Conservation (phyloP, 2,888 invertebrate species). For the Spisula subtruncata region DNA sequence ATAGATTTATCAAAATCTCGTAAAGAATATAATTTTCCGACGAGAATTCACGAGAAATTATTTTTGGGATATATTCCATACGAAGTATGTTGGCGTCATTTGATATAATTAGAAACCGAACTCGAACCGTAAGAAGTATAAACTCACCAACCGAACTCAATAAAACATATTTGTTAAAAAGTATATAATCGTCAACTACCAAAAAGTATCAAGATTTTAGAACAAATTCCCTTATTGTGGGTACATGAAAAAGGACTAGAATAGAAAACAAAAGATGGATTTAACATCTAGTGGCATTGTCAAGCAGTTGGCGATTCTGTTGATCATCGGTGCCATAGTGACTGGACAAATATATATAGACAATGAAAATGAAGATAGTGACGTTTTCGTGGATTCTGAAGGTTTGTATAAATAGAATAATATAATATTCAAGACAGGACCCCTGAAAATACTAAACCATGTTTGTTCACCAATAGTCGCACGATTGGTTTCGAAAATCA, state of each 20-base stretch:
- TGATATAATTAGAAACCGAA: not conserved
- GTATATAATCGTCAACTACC: not conserved
- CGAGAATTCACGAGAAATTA: constrained; percentile 32
- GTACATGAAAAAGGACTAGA: not conserved
- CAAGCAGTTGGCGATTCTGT: not conserved
- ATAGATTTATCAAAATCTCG: constrained; percentile 1
- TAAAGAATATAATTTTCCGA: not conserved
- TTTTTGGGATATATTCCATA: not conserved
- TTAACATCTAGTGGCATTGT: constrained; percentile 12
- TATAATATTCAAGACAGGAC: too few species aligned
- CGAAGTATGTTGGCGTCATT: not conserved
- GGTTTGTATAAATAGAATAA: constrained; percentile 5
- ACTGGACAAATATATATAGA: constrained; percentile 32
- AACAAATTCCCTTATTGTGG: not conserved
- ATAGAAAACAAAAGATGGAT: constrained; percentile 3
- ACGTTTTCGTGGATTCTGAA: not conserved
- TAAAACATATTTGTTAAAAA: not conserved
- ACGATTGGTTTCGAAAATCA: too few species aligned
- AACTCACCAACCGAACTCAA: not conserved
- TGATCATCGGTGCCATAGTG: not conserved
- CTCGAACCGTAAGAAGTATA: not conserved
- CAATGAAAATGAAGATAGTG: not conserved
- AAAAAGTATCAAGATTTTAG: not conserved
- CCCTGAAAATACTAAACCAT: too few species aligned
- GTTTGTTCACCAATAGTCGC: too few species aligned